Evolutionary conservation across 2,888 invertebrate species (phyloP).

Genomic region (Balanococcus diminutus): DNA sequence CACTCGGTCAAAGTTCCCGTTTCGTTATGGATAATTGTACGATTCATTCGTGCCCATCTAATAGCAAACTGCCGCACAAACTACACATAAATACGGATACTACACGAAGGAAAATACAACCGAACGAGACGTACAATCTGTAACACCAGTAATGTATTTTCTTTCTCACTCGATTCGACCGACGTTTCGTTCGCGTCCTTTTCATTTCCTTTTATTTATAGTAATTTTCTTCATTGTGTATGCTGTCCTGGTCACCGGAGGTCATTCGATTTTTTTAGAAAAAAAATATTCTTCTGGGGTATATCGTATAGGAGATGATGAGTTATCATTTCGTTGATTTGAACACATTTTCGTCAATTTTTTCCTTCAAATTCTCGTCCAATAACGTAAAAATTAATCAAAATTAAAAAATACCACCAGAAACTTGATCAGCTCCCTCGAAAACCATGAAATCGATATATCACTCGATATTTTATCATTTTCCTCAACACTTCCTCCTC

Average conservation of each 20-base stretch:
- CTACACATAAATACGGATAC: neutral
- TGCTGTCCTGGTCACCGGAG: conserved; percentile 6
- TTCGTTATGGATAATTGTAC: conserved; percentile 53
- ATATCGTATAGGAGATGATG: too few species aligned
- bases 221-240: conserved; percentile 36
- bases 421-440: neutral
- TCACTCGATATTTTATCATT: neutral
- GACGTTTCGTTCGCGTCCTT: conserved; percentile 4
- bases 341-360: neutral
- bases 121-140: neutral
- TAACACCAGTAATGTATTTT: too few species aligned
- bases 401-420: neutral
- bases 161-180: neutral
- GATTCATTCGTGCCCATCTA: conserved; percentile 52
- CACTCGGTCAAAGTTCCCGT: conserved; percentile 48
- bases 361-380: neutral
- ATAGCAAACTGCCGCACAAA: conserved; percentile 40
- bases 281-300: too few species aligned
- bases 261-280: neutral
- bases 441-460: conserved; percentile 4
- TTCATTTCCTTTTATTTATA: conserved; percentile 25
- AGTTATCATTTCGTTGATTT: neutral
- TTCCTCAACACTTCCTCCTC: neutral
- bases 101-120: too few species aligned
- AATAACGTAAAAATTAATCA: neutral